Evolutionary conservation across 2,888 invertebrate genomes (phyloP).

Genomic region (Sussaba pulchella): DNA sequence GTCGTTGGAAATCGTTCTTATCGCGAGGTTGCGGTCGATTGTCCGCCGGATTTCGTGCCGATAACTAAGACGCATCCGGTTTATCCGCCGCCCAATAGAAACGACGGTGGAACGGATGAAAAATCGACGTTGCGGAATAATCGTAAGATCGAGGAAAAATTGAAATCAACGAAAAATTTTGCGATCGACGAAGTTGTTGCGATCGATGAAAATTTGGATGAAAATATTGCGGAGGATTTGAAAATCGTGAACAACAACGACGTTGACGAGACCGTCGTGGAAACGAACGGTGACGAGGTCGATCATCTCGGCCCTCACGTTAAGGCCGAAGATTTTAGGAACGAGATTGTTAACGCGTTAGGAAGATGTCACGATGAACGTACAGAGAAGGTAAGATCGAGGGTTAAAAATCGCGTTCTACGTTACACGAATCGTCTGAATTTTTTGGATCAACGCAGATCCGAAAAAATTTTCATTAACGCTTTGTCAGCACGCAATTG

Average conservation of each 20-base stretch:
- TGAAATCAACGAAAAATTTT: slow-evolving; percentile 11
- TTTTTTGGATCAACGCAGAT: slow-evolving; percentile 35
- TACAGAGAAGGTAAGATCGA: slow-evolving; percentile 82
- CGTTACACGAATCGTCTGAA: slow-evolving; percentile 51
- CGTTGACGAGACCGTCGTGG: too few species aligned
- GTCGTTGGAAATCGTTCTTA: slow-evolving; percentile 77
- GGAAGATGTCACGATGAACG: slow-evolving; percentile 62
- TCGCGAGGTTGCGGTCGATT: slow-evolving; percentile 83
- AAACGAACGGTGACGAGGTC: slow-evolving; percentile 40
- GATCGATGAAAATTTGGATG: neutral
- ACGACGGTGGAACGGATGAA: slow-evolving; percentile 50
- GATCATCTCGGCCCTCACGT: slow-evolving; percentile 31
- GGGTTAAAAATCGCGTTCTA: slow-evolving; percentile 79
- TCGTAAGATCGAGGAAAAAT: slow-evolving; percentile 55
- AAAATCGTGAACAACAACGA: slow-evolving; percentile 43
- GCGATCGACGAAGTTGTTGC: neutral
- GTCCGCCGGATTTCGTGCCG: slow-evolving; percentile 82
- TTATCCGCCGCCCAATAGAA: slow-evolving; percentile 81
- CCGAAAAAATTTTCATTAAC: slow-evolving; percentile 26
- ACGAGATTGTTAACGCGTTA: slow-evolving; percentile 57
- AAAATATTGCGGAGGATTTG: neutral
- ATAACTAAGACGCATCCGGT: slow-evolving; percentile 82
- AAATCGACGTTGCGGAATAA: slow-evolving; percentile 58
- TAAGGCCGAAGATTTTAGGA: slow-evolving; percentile 54
- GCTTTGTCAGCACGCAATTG: slow-evolving; percentile 49